These are phyloP conservation scores for Varecia variegata DNA, from an alignment of 2,797 vertebrate genomes.

Conservation along the genomic window DNA sequence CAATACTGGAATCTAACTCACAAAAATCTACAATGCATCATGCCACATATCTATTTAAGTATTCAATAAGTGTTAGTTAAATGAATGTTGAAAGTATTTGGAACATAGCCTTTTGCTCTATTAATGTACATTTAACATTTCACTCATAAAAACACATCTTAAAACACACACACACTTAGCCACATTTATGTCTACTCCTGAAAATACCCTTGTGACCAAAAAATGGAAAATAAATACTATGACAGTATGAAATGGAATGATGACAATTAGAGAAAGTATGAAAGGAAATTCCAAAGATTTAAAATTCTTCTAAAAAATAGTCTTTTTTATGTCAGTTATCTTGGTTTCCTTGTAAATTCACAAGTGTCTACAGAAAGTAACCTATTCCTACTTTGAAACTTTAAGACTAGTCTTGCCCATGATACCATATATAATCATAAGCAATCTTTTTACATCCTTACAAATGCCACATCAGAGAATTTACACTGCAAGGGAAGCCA, in stretches of 20 bases:
- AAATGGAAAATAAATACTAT: neutral
- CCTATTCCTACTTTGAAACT: slow-evolving; percentile 50
- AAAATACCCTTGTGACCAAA: slow-evolving; percentile 37
- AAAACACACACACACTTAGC: neutral
- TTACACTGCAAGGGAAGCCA: neutral
- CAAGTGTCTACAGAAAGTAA: slow-evolving; percentile 20
- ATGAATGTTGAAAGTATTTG: slow-evolving; percentile 19
- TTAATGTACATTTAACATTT: slow-evolving; percentile 24
- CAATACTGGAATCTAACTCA: slow-evolving; percentile 38
- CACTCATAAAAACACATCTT: neutral
- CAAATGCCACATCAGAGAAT: slow-evolving; percentile 24
- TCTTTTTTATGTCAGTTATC: slow-evolving; percentile 24
- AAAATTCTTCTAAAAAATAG: slow-evolving; percentile 52
- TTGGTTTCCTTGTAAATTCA: slow-evolving; percentile 48
- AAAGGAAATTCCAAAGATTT: slow-evolving; percentile 54
- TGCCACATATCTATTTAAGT: neutral
- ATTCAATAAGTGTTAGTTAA: neutral
- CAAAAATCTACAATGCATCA: neutral
- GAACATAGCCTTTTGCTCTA: slow-evolving; percentile 9
- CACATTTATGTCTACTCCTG: neutral
- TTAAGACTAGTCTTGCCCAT: slow-evolving; percentile 14
- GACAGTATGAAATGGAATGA: neutral
- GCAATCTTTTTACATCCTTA: slow-evolving; percentile 18
- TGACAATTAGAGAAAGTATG: slow-evolving; percentile 46
- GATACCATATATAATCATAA: slow-evolving; percentile 3